Conservation (phyloP, 2,888 invertebrate genomes). For the Leucophenga montana region DNA sequence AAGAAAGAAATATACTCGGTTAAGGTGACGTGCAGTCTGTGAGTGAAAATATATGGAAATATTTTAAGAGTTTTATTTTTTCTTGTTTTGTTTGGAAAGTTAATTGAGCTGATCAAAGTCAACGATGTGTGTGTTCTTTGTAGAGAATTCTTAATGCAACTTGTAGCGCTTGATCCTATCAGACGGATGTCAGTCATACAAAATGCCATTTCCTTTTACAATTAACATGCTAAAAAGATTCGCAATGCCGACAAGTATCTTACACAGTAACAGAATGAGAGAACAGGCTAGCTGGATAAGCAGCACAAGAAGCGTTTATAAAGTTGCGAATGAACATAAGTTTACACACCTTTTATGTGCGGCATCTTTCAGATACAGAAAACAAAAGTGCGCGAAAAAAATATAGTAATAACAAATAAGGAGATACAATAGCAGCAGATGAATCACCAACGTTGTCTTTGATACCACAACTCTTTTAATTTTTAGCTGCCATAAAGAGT, state of each 20-base stretch:
- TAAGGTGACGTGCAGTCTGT: not conserved
- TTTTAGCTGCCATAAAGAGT: not conserved
- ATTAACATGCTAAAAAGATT: conserved; percentile 40
- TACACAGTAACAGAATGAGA: not conserved
- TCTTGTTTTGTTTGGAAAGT: not conserved
- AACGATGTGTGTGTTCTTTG: conserved; percentile 5
- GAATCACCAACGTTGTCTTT: not conserved
- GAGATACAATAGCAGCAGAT: not conserved
- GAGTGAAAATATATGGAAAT: not conserved
- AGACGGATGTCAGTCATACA: conserved; percentile 2
- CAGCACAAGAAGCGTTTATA: conserved; percentile 9
- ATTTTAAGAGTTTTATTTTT: not conserved
- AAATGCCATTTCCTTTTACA: conserved; percentile 35
- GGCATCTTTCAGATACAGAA: conserved; percentile 13
- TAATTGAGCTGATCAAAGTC: not conserved
- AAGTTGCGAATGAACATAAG: conserved; percentile 16
- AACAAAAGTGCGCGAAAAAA: not conserved
- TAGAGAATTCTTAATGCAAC: not conserved
- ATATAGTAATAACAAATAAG: not conserved
- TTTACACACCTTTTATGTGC: conserved; percentile 10
- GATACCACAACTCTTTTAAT: not conserved
- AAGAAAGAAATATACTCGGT: too few relatives aligned
- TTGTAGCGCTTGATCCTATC: conserved; percentile 29
- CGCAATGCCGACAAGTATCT: conserved; percentile 25
- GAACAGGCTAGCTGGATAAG: not conserved